Conservation (phyloP, 2,797 vertebrate species). For the Dendrocincla fuliginosa region DNA sequence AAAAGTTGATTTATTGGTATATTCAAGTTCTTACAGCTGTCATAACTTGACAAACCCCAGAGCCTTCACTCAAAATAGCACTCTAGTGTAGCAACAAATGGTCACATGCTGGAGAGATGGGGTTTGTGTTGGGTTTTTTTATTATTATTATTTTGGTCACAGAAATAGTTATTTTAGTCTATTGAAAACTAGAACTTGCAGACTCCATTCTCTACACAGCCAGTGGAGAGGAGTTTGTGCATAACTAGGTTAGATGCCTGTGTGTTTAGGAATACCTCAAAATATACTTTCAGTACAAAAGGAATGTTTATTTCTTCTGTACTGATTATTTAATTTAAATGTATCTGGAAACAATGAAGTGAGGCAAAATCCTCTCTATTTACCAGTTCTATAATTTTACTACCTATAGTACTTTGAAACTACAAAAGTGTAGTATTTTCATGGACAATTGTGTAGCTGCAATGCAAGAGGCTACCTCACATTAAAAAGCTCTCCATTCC, state of each 20-base stretch:
- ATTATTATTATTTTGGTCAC: neutral
- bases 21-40: neutral
- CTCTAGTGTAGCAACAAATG: neutral
- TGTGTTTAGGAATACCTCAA: neutral
- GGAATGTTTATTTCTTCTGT: neutral
- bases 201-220: neutral
- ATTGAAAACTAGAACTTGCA: neutral
- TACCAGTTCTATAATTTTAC: neutral
- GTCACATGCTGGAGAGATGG: neutral
- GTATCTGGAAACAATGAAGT: neutral
- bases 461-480: neutral
- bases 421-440: neutral
- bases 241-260: neutral
- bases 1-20: neutral
- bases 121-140: neutral
- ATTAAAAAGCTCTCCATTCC: neutral
- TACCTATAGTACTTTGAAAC: neutral
- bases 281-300: neutral
- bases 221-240: neutral
- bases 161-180: neutral
- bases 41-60: neutral
- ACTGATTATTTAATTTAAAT: neutral
- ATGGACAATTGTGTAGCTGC: neutral
- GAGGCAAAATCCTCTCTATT: neutral
- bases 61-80: slow-evolving; percentile 17